phyloP scores from a whole-genome alignment of 92 coral and sea anemone species.

The Porites evermanni region DNA sequence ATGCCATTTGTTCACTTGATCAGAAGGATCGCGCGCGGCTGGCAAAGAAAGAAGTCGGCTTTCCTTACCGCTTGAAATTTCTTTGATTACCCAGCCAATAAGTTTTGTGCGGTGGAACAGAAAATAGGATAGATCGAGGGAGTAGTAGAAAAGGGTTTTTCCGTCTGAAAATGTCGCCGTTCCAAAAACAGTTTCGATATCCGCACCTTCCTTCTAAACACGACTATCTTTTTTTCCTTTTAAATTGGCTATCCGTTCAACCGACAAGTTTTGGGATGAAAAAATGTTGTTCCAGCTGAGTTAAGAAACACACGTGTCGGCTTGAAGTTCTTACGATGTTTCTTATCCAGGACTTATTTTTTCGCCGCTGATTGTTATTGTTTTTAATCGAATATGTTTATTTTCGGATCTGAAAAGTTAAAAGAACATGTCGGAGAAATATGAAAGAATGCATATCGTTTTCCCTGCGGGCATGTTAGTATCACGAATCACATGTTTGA shows the following conservation, averaged over 20 bases:
- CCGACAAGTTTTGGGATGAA: slow-evolving; percentile 19
- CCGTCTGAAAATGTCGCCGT: slow-evolving; percentile 3
- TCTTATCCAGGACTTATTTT: slow-evolving; percentile 16
- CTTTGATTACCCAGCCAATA: neutral
- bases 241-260: neutral
- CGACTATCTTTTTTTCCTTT: slow-evolving; percentile 1
- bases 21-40: neutral
- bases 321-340: slow-evolving; percentile 16
- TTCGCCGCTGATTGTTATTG: neutral
- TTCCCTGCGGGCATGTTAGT: slow-evolving; percentile 35
- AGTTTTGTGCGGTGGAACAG: neutral
- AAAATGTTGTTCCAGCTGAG: slow-evolving; percentile 15
- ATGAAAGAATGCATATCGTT: slow-evolving; percentile 18
- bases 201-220: slow-evolving; percentile 14
- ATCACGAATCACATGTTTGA: slow-evolving; percentile 24
- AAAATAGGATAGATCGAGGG: neutral
- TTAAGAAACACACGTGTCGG: slow-evolving; percentile 15
- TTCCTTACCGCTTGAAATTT: slow-evolving; percentile 9
- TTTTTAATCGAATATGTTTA: slow-evolving; percentile 18
- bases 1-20: slow-evolving; percentile 9
- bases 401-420: slow-evolving; percentile 39
- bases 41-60: neutral
- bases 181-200: neutral
- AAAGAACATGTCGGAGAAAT: slow-evolving; percentile 32
- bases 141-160: neutral